Evolutionary conservation across 2,113 vertebrate species (phyloP).

Genomic region (Calyptomena viridis): DNA sequence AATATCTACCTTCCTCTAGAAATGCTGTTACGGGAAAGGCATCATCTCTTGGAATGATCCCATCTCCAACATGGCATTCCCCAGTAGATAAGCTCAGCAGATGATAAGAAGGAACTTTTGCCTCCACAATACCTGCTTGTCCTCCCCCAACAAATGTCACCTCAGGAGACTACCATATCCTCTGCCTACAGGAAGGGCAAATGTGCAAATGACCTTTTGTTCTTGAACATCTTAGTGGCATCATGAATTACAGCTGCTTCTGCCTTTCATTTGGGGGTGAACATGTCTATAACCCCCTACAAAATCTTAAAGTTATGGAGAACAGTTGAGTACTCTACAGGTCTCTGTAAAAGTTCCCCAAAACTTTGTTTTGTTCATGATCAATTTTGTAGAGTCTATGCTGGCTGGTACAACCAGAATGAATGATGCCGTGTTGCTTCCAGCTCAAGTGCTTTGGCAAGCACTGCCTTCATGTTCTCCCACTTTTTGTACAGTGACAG

Average conservation of each 20-base stretch:
- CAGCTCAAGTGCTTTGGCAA: constrained; percentile 15
- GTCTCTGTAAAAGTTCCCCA: background rate
- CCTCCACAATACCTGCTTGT: background rate
- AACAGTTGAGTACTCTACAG: background rate
- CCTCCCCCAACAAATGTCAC: background rate
- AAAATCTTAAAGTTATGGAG: background rate
- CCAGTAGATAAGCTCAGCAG: background rate
- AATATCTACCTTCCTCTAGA: background rate
- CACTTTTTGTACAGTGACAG: constrained; percentile 21
- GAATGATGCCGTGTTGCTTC: background rate
- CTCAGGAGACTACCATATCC: background rate
- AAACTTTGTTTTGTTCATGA: background rate
- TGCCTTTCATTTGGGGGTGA: background rate
- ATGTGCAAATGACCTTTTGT: background rate
- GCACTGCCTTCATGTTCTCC: background rate
- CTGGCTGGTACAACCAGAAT: background rate
- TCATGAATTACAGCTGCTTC: background rate
- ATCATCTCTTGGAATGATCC: background rate
- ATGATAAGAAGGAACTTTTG: background rate
- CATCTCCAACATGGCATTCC: background rate
- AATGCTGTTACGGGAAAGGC: background rate
- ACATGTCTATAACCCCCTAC: background rate
- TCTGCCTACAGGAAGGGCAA: background rate
- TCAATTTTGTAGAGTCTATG: background rate
- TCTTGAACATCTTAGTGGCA: background rate